These are phyloP conservation scores for Ochotona curzoniae DNA, from an alignment of 2,113 vertebrate species.

Conservation along the genomic window DNA sequence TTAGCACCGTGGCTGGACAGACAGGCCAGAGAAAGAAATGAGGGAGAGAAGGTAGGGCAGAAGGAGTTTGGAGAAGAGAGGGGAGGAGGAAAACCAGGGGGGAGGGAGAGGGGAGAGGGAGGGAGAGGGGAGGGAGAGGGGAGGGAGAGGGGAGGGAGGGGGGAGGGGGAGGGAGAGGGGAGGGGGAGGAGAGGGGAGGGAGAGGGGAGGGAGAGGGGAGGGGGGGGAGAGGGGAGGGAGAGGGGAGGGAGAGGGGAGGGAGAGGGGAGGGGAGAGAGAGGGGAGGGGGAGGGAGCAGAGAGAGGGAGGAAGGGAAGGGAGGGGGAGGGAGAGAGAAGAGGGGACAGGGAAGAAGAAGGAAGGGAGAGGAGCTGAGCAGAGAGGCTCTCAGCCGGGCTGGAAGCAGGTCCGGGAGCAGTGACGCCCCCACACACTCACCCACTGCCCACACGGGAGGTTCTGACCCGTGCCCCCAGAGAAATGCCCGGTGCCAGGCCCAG, in stretches of 20 bases:
- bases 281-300: not conserved
- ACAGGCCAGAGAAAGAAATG: not conserved
- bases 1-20: slow-evolving; percentile 92
- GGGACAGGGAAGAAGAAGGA: accelerated
- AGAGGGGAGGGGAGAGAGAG: not conserved
- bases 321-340: too few relatives aligned
- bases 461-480: not conserved
- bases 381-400: not conserved
- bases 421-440: not conserved
- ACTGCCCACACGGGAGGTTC: not conserved
- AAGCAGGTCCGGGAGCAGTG: not conserved
- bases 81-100: too few relatives aligned
- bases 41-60: accelerated
- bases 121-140: too few relatives aligned
- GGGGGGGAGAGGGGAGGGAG: too few relatives aligned
- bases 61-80: too few relatives aligned
- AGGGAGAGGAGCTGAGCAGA: not conserved
- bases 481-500: not conserved
- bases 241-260: too few relatives aligned
- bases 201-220: too few relatives aligned
- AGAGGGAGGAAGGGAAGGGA: too few relatives aligned
- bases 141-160: too few relatives aligned
- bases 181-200: too few relatives aligned
- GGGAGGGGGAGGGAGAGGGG: too few relatives aligned
- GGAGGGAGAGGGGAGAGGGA: too few relatives aligned